phyloP scores from a whole-genome alignment of 2,113 vertebrate species.

The Zosterops japonicus region DNA sequence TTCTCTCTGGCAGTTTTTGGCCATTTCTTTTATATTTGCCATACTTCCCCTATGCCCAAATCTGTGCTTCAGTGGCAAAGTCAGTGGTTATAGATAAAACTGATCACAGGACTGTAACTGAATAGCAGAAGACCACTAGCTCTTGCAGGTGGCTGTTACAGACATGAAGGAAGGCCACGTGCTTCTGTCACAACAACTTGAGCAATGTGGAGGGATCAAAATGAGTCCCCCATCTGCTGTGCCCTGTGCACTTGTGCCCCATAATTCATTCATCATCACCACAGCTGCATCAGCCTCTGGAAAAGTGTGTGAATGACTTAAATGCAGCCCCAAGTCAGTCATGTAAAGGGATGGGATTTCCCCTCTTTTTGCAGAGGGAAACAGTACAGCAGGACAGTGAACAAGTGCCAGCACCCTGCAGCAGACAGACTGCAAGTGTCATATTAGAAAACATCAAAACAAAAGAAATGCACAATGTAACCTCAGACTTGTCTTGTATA shows the following conservation, averaged over 20 bases:
- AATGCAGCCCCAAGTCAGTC: not conserved
- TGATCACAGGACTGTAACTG: not conserved
- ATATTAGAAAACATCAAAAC: not conserved
- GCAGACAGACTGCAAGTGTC: not conserved
- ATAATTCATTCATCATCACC: not conserved
- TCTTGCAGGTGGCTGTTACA: not conserved
- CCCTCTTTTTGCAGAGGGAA: not conserved
- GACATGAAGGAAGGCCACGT: fast-evolving
- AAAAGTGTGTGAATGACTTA: not conserved
- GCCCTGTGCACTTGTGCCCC: not conserved
- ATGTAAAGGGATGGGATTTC: not conserved
- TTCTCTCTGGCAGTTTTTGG: not conserved
- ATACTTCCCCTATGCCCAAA: not conserved
- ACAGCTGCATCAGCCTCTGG: not conserved
- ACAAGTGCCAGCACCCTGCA: not conserved
- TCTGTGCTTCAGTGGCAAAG: not conserved
- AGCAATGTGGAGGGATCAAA: not conserved
- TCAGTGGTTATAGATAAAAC: not conserved
- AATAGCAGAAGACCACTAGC: not conserved
- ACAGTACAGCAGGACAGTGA: not conserved
- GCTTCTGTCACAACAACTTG: not conserved
- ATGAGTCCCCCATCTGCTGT: not conserved
- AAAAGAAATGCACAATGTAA: not conserved
- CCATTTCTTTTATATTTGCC: not conserved
- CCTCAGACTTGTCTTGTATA: not conserved